Evolutionary conservation across 2,888 invertebrate species (phyloP).

Genomic region (Adelphocoris suturalis): DNA sequence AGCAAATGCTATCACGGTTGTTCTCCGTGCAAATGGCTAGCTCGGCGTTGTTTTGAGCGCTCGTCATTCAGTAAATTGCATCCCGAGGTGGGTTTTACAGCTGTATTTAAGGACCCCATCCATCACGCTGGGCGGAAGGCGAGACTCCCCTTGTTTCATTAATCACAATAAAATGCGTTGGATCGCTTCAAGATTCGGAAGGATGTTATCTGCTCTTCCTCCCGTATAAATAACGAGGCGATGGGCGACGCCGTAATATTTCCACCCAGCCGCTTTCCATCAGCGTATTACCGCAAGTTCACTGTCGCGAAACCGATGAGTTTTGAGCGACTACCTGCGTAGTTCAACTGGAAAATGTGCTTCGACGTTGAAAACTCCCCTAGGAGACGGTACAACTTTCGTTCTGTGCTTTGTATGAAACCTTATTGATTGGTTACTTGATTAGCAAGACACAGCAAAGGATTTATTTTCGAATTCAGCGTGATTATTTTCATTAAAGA

Average conservation of each 20-base stretch:
- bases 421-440: no score
- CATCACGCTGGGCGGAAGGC: conserved; percentile 8
- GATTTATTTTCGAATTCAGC: no score
- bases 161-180: conserved; percentile 47
- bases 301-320: neutral
- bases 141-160: conserved; percentile 12
- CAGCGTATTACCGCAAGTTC: conserved; percentile 3
- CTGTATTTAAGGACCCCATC: conserved; percentile 31
- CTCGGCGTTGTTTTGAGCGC: neutral
- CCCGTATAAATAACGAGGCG: conserved; percentile 45
- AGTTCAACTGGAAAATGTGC: no score
- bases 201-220: conserved; percentile 40
- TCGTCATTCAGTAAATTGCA: neutral
- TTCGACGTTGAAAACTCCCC: no score
- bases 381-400: no score
- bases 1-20: no score
- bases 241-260: conserved; percentile 13
- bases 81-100: conserved; percentile 14
- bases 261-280: conserved; percentile 5
- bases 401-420: no score
- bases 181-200: conserved; percentile 51
- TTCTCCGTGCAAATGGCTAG: neutral
- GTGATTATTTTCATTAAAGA: no score
- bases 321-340: neutral
- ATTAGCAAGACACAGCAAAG: no score